These are phyloP conservation scores for Jacana jacana DNA, from an alignment of 2,113 vertebrate genomes.

Conservation along the genomic window DNA sequence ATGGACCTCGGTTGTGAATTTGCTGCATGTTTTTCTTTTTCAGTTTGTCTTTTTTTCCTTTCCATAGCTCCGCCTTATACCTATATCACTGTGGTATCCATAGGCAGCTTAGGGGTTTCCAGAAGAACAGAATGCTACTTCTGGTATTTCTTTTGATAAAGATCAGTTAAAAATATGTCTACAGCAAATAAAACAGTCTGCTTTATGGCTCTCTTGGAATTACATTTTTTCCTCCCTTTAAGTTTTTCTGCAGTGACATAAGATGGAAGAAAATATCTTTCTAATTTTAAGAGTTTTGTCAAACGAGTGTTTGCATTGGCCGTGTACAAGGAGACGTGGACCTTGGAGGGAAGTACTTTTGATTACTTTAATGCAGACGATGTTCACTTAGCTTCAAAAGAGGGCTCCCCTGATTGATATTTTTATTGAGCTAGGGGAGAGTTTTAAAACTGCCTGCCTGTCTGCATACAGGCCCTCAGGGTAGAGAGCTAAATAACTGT, in stretches of 20 bases:
- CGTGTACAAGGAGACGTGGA: not conserved
- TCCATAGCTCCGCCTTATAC: not conserved
- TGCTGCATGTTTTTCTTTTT: not conserved
- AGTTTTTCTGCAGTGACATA: not conserved
- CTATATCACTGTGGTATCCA: not conserved
- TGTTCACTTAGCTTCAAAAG: not conserved
- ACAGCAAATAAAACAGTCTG: not conserved
- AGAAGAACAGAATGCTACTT: not conserved
- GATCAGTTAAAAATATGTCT: not conserved
- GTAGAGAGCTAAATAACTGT: not conserved
- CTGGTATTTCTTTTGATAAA: not conserved
- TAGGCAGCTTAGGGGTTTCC: not conserved
- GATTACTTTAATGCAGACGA: not conserved
- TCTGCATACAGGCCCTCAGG: not conserved
- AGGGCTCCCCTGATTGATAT: not conserved
- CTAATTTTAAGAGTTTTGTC: not conserved
- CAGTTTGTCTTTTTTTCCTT: not conserved
- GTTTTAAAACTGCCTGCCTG: not conserved
- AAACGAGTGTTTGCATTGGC: not conserved
- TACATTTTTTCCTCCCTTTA: too few species aligned
- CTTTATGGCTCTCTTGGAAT: not conserved
- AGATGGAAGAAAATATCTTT: not conserved
- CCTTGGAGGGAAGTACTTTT: not conserved
- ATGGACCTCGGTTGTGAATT: not conserved
- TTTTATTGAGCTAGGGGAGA: conserved; percentile 17